phyloP scores from a whole-genome alignment of 2,113 vertebrate species.

The Lates calcarifer region DNA sequence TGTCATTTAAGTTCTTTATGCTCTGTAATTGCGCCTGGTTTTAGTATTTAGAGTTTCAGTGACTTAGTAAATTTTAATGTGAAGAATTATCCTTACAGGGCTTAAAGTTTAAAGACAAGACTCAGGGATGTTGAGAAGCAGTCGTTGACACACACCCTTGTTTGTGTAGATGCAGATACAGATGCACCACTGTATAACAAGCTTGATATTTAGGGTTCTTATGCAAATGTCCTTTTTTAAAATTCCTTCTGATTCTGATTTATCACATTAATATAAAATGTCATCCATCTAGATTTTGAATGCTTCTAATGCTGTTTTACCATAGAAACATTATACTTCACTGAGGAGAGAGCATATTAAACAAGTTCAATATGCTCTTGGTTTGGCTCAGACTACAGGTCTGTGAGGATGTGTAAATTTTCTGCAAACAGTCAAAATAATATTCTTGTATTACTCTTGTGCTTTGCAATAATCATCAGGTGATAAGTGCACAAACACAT shows the following conservation, averaged over 20 bases:
- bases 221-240: neutral
- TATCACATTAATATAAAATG: neutral
- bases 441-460: slow-evolving; percentile 36
- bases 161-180: slow-evolving; percentile 9
- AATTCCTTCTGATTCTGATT: neutral
- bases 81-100: neutral
- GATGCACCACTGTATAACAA: neutral
- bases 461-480: slow-evolving; percentile 16
- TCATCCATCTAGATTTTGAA: neutral
- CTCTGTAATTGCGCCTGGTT: neutral
- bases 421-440: slow-evolving; percentile 52
- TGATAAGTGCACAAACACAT: slow-evolving; percentile 70
- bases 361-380: neutral
- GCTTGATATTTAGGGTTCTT: neutral
- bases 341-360: too few species aligned
- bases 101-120: neutral
- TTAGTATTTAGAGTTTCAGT: neutral
- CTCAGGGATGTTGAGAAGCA: neutral
- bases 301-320: neutral
- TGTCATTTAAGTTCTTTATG: neutral
- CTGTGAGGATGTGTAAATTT: slow-evolving; percentile 4
- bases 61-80: neutral
- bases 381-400: neutral
- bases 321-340: too few species aligned
- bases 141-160: neutral